Percentiles rank a stretch among this genome's conserved stretches.
Evolutionary conservation across 2,888 invertebrate species (phyloP).

Genomic region (Diabrotica balteata): DNA sequence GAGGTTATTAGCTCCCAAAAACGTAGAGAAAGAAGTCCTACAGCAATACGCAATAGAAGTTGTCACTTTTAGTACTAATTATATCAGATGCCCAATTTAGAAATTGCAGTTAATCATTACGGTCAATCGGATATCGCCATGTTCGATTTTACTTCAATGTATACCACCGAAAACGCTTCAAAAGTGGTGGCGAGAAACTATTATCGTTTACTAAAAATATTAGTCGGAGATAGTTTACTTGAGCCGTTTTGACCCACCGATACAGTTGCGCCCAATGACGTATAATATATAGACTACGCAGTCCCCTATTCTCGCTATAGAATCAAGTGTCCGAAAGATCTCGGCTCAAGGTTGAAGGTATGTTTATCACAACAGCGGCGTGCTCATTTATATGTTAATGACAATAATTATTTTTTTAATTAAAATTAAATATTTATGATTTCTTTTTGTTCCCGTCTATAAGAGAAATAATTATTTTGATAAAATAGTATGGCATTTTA

Average conservation of each 20-base stretch:
- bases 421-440: no score
- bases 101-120: conserved; percentile 97
- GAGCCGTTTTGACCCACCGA: conserved; percentile 99
- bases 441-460: no score
- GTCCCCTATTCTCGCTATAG: no score
- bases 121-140: conserved; percentile 97
- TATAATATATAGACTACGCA: no score
- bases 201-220: conserved; percentile 81
- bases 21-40: conserved; percentile 89
- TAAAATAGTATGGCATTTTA: no score
- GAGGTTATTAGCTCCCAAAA: conserved; percentile 83
- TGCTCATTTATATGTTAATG: no score
- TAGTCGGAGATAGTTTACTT: conserved; percentile 95
- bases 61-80: conserved; percentile 91
- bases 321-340: no score
- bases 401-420: no score
- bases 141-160: conserved; percentile 99
- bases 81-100: conserved; percentile 83
- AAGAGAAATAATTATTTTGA: no score
- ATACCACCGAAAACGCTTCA: conserved; percentile 94
- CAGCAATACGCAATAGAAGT: conserved; percentile 93
- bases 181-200: conserved; percentile 78
- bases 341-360: no score
- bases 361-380: no score
- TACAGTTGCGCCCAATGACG: no score